Base-by-base conservation (phyloP, 2,113 vertebrate genomes). In the Chaetura pelagica region DNA sequence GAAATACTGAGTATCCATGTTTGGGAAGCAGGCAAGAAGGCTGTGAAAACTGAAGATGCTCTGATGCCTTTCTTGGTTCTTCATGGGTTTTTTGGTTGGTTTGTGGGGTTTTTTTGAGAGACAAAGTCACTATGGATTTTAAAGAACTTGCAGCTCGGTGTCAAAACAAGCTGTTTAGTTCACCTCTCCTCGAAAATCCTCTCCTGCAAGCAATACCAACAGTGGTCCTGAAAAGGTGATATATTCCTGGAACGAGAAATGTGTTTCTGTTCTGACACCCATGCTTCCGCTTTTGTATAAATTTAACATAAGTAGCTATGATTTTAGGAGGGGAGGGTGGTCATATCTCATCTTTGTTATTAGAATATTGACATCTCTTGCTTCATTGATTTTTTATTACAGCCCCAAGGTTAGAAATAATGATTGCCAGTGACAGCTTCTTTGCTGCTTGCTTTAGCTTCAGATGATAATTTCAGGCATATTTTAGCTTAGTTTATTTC, bases 351-450 rank as follows among this genome's bases (percentile, higher is more conserved):
- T 97, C 96, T 98, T 97, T 98, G 97, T 97, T 97, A 97, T 97
- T 97, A 98, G 97, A 98, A 97, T 98, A 98, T 97, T 97, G 98
- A 98, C 98, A 97, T 98, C 97, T 93, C 95, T 97, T 98, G 99
- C 97, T 98, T 98, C 98, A 95, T 98, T 99, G 98, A 99, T 98
- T 99, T 99, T 99, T 99, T 98, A 98, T 99, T 99, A 99, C 98
- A 98, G 97, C 97, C 95, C 92, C 15, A 96, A 98, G 98, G 98
- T 98, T 94, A 90, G 89, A 97, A 96, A 97, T 97, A 97, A 98
- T 96, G 97, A 98, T 96, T 97, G 95, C 97, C 98, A 97, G 61
- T 82, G 91, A 97, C 96, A 97, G 95, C 95, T 98, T 90, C 79
- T 98, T 97, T 97, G 97, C 95, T 97, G 95, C 98, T 98, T 97